Base-by-base conservation (phyloP, 2,113 vertebrate genomes). In the Paralichthys olivaceus region DNA sequence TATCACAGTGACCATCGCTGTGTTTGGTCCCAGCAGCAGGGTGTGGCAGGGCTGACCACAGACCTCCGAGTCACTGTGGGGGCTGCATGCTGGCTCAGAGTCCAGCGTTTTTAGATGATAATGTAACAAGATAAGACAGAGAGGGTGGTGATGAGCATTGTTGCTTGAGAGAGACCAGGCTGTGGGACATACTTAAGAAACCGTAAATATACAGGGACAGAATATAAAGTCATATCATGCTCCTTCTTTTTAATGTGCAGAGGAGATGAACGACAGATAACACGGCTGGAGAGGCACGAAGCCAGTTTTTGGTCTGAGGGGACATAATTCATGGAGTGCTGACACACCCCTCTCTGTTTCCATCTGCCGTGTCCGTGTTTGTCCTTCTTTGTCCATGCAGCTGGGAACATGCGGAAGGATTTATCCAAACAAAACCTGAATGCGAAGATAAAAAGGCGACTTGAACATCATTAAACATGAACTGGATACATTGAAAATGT, bases 61-160 rank as follows among this genome's bases (percentile, higher is more conserved):
- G 71, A 72, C 32, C 58, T 71, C 29, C 77, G 80, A 89, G 76
- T 88, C 84, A 89, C 32, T 25, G 32, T 66, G 54, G 69, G 79
- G 12, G 37, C 47, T 68, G 62, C 1, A 20, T 34, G 45, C 57
- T 64, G 59, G 20, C 68, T 47, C 14, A 69, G 64, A 61, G 32
- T 29, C 22, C 28, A 61, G 74, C 0, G 0, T 62, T 80, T 77
- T 67, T 28, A 58, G 64, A 80, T 78, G 26, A 66, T 77, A 70
- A 71, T 71, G 43, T 75, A 17, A 81, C 22, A 19, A 17, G 58
- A 87, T 63, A 25, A 82, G 78, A 72, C 74, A 32, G 68, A 53
- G 43, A 74, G 54, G 53, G 23, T 20, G 11, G 55, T 29, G 19
- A 67, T 29, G 57, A 19, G 57, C 34, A 53, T 49, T 37, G 23